phyloP scores from a whole-genome alignment of 2,888 invertebrate species.

The Ophonus ardosiacus region DNA sequence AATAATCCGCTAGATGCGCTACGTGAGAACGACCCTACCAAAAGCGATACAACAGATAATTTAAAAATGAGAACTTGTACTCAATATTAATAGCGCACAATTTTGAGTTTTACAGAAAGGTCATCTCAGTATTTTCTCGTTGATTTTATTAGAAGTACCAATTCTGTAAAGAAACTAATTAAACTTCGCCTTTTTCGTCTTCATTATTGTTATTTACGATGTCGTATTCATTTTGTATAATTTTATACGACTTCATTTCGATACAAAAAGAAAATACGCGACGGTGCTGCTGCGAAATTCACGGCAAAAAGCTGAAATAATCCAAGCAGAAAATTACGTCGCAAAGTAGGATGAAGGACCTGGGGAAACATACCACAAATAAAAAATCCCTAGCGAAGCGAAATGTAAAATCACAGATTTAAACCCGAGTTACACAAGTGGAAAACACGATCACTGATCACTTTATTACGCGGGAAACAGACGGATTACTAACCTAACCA shows the following conservation, averaged over 20 bases:
- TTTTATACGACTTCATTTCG: not conserved
- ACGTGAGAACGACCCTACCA: too few relatives aligned
- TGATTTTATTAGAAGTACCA: too few relatives aligned
- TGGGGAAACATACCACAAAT: conserved; percentile 5
- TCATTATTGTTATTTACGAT: too few relatives aligned
- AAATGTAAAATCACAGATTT: not conserved
- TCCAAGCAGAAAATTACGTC: conserved; percentile 26
- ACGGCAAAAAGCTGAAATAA: conserved; percentile 2
- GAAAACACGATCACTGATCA: not conserved
- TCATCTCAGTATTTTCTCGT: too few relatives aligned
- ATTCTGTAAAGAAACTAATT: too few relatives aligned
- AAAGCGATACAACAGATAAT: too few relatives aligned
- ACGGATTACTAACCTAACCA: not conserved
- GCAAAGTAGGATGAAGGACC: not conserved
- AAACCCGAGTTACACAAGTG: not conserved
- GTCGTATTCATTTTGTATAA: too few relatives aligned
- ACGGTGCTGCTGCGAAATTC: not conserved
- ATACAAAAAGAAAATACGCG: not conserved
- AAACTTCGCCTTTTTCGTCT: too few relatives aligned
- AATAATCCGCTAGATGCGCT: too few relatives aligned
- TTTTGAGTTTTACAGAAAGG: too few relatives aligned
- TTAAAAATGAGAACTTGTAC: too few relatives aligned
- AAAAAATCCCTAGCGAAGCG: conserved; percentile 9
- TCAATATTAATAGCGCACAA: too few relatives aligned
- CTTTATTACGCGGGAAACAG: not conserved